phyloP scores from a whole-genome alignment of 2,888 invertebrate species.

The Drosophila emarginata region DNA sequence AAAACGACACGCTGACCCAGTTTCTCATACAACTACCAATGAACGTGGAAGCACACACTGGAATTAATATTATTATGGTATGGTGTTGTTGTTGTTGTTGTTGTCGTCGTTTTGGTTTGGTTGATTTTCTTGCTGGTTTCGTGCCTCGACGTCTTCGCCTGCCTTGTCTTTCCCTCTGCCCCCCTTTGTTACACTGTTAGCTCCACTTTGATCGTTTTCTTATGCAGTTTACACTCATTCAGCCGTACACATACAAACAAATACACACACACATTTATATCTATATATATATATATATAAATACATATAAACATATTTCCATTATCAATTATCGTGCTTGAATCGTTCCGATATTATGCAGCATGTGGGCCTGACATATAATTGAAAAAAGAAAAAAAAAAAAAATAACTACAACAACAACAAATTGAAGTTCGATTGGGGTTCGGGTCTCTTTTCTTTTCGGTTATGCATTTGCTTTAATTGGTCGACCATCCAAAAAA shows the following conservation, averaged over 20 bases:
- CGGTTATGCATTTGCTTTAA: conserved; percentile 50
- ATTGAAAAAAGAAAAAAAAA: conserved; percentile 42
- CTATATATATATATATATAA: conserved; percentile 6
- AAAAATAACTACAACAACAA: not conserved
- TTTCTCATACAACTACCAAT: conserved; percentile 73
- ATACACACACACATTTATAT: conserved; percentile 18
- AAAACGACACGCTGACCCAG: conserved; percentile 80
- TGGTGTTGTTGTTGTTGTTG: conserved; percentile 40
- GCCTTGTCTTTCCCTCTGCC: not conserved
- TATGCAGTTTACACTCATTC: conserved; percentile 55
- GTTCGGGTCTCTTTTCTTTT: conserved; percentile 19
- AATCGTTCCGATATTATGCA: conserved; percentile 53
- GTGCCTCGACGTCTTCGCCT: conserved; percentile 45
- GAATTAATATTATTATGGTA: conserved; percentile 77
- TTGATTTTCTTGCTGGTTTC: conserved; percentile 71
- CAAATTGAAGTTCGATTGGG: conserved; percentile 33
- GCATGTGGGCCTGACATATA: conserved; percentile 52
- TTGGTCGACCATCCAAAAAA: conserved; percentile 48
- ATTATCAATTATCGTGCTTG: conserved; percentile 66
- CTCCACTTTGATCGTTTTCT: conserved; percentile 50
- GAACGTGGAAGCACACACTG: conserved; percentile 74
- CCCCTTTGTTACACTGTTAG: not conserved
- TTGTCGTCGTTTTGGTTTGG: conserved; percentile 56
- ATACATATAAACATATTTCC: conserved; percentile 39
- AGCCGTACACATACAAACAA: conserved; percentile 9